Base-by-base conservation (phyloP, 2,797 vertebrate genomes). In the Simalia tracyae region DNA sequence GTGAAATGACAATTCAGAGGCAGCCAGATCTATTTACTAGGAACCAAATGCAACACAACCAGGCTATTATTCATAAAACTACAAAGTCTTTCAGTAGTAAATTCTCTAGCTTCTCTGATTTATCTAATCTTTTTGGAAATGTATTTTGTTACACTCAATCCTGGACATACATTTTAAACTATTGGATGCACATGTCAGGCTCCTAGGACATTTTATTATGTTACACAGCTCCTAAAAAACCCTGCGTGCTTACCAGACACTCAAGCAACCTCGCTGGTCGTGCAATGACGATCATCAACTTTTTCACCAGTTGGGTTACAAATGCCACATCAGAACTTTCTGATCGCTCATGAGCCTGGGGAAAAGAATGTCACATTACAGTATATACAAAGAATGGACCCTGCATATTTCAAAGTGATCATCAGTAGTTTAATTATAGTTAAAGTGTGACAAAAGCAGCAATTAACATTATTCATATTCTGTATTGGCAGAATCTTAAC, bases 211-310 rank as follows among this genome's bases (percentile, higher is more conserved):
- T 42, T 93, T 54, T 63, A 24, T 31, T 63, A 46, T 84, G 50
- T 46, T 90, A 36, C 10, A 36, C 17, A 66, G 17, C 31, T 31
- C 12, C 8, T 88, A 4, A 0, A 90, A 92, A 28, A 56, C 66
- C 0, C 4, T 56, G 19, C 46, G 12, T 89, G 93, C 98, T 98
- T 96, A 99, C 99, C 98, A 99, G 96, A 97, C 99, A 99, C 97
- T 99, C 99, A 84, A 99, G 98, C 93, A 99, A 98, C 1, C 99
- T 98, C 0, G 99, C 99, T 0, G 99, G 99, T 9, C 99, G 98
- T 8, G 99, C 98, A 92, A 99, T 99, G 97, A 99, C 95, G 76
- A 99, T 99, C 98, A 99, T 99, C 96, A 99, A 97, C 96, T 98
- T 99, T 97, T 97, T 99, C 87, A 99, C 98, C 1, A 99, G 98